Base-by-base conservation (phyloP, 2,797 vertebrate genomes). In the Onychomys torridus region DNA sequence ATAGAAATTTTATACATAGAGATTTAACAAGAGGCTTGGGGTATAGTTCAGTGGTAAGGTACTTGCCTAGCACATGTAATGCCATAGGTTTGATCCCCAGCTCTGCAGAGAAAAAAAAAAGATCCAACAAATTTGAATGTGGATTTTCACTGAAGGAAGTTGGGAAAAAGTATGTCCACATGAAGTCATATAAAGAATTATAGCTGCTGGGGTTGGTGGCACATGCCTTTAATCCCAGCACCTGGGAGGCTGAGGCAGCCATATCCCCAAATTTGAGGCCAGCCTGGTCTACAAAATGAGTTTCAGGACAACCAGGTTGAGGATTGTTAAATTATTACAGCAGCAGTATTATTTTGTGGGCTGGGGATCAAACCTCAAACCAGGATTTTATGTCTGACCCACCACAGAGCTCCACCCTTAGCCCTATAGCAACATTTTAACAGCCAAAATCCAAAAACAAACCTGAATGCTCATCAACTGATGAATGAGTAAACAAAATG, bases 381-480 rank as follows among this genome's bases (percentile, higher is more conserved):
- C 55, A 77, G 59, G 23, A 25, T 65, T 34, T 77, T 89, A n/a
- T 17, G 9, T 49, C 14, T 46, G 27, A 40, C 34, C 40, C 3
- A 25, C 19, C 16, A 34, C 46, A 3, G 6, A 25, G 8, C 49
- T 88, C 57, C 1, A 82, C 43, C 27, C 17, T 6, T 29, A 89
- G 29, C 21, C 13, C 32, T 71, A 81, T 4, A 95, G 61, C 78
- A 93, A 78, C 46, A 93, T 86, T 90, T 90, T 77, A 94, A 69
- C 4, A 85, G 78, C 43, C 49, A 49, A 86, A 94, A 71, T 40
- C 69, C 92, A 52, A 85, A 96, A 96, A 95, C n/a, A 96, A 95
- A 90, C 69, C 79, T 46, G 94, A 89, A 92, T 46, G 29, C 29
- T 49, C 63, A 89, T 40, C n/a, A 92, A 69, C 3, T 89, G 40